These are phyloP conservation scores for Silurus glanis DNA, from an alignment of 2,113 vertebrate genomes.

Conservation along the genomic window DNA sequence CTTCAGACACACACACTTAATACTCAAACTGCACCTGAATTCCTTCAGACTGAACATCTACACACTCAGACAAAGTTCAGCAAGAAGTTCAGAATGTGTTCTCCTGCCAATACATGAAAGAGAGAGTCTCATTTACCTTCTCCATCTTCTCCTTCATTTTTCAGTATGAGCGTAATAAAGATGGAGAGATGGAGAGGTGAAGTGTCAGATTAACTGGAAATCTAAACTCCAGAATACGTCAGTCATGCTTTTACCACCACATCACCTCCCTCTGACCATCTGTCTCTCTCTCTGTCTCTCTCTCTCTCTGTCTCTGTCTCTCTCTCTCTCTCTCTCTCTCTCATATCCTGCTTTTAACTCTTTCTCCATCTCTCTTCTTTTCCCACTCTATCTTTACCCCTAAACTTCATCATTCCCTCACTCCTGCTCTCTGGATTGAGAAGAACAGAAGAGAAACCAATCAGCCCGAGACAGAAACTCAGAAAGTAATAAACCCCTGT, in stretches of 20 bases:
- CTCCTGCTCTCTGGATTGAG: not conserved
- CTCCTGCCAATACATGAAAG: constrained; percentile 6
- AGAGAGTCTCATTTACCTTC: constrained; percentile 13
- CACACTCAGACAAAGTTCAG: too few relatives aligned
- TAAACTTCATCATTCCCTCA: constrained; percentile 15
- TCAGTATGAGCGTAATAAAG: not conserved
- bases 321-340: not conserved
- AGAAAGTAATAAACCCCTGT: not conserved
- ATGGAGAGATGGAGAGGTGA: constrained; percentile 39
- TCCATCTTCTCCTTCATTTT: too few relatives aligned
- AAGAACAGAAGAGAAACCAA: not conserved
- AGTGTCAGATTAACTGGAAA: constrained; percentile 57
- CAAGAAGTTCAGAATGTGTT: too few relatives aligned
- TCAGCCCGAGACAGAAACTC: not conserved
- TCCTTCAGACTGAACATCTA: too few relatives aligned
- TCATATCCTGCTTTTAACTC: not conserved
- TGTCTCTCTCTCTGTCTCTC: constrained; percentile 47
- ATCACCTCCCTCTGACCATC: constrained; percentile 59
- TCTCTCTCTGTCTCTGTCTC: constrained; percentile 21
- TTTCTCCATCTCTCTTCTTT: not conserved
- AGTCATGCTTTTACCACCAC: constrained; percentile 53
- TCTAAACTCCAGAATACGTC: constrained; percentile 57
- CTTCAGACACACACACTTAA: too few relatives aligned
- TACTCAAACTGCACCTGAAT: too few relatives aligned
- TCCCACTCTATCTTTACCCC: not conserved